Percentiles rank a stretch among this genome's conserved stretches.
phyloP scores from a whole-genome alignment of 2,113 vertebrate species.

The Aviceda subcristata region DNA sequence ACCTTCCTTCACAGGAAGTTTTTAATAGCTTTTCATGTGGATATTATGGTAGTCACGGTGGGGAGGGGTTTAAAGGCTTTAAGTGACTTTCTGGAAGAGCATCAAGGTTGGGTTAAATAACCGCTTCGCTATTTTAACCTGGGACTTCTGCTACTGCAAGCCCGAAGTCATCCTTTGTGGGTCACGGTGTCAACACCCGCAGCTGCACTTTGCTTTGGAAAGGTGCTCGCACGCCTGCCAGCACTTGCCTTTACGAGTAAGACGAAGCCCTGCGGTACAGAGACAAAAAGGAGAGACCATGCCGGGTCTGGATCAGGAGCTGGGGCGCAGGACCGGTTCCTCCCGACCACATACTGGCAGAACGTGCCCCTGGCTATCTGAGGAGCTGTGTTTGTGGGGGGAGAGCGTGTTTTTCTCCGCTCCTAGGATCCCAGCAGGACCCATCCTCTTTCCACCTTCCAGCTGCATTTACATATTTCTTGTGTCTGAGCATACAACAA shows the following conservation, averaged over 20 bases:
- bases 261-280: accelerated
- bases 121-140: neutral
- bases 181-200: neutral
- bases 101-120: neutral
- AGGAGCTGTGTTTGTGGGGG: neutral
- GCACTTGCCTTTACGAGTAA: neutral
- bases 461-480: neutral
- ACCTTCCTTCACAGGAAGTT: slow-evolving; percentile 30
- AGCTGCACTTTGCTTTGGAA: neutral
- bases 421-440: neutral
- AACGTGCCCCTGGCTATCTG: neutral
- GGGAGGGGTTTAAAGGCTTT: neutral
- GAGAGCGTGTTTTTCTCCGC: neutral
- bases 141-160: neutral
- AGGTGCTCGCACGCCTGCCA: neutral
- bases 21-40: slow-evolving; percentile 21
- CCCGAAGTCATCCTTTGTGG: neutral
- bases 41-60: neutral
- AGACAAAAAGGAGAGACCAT: neutral
- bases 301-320: neutral
- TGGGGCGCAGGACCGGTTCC: neutral
- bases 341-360: accelerated
- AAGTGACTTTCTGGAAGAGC: neutral
- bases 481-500: neutral
- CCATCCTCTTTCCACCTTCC: neutral